Percentiles rank a stretch among this genome's conserved stretches.
Evolutionary conservation across 2,888 invertebrate species (phyloP).

Genomic region (Onchidella celtica): DNA sequence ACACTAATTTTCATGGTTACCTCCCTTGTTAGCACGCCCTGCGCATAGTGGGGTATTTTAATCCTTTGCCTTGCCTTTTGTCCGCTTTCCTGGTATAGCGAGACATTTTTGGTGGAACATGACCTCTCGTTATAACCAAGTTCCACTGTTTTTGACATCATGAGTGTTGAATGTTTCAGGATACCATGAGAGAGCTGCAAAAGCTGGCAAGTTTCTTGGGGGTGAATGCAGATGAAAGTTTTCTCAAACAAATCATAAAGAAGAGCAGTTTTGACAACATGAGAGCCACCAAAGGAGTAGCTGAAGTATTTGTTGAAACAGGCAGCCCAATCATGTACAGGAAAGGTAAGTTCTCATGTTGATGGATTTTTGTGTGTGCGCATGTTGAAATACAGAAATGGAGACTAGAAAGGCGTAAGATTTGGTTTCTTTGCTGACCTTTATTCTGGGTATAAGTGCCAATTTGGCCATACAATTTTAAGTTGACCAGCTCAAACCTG

Average conservation of each 20-base stretch:
- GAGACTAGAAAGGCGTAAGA: too few relatives aligned
- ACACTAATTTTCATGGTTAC: too few relatives aligned
- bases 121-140: neutral
- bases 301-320: slow-evolving; percentile 22
- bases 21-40: too few relatives aligned
- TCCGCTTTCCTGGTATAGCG: neutral
- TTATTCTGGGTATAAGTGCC: too few relatives aligned
- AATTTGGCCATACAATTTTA: too few relatives aligned
- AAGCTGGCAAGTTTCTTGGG: slow-evolving; percentile 50
- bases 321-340: slow-evolving; percentile 51
- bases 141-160: neutral
- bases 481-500: too few relatives aligned
- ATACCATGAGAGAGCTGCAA: slow-evolving; percentile 32
- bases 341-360: slow-evolving; percentile 43
- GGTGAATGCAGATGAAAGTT: slow-evolving; percentile 22
- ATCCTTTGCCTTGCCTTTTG: neutral
- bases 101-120: neutral
- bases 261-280: slow-evolving; percentile 50
- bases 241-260: slow-evolving; percentile 33
- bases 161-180: slow-evolving; percentile 35
- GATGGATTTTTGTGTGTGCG: neutral
- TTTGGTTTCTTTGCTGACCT: too few relatives aligned
- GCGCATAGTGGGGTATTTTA: too few relatives aligned
- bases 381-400: too few relatives aligned
- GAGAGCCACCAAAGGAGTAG: slow-evolving; percentile 42